Evolutionary conservation across 2,113 vertebrate species (phyloP), one percentile per base, ranked within the genome.

Genomic region (Orthonyx spaldingii): DNA sequence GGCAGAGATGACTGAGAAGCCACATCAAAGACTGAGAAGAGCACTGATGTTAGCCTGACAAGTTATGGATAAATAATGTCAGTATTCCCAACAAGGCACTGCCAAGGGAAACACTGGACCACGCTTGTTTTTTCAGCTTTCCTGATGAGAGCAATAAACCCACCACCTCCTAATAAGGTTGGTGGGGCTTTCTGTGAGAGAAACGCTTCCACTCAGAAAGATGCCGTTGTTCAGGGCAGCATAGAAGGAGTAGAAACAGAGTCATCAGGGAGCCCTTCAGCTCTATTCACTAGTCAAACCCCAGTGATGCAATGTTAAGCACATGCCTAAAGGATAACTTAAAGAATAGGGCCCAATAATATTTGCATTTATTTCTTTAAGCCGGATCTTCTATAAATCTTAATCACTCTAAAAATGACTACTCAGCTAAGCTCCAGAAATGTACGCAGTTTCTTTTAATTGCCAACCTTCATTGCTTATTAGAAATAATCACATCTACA

Each of bases 401-500:
- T 75, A 50, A 47, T 84, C 60, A 44, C 37, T 82, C 71, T 84
- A 57, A 71, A 85, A 94, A 69, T 60, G 69, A 57, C 42, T 82
- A 7, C 24, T 80, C 32, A 80, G 22, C 63, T 69, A 84, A n/a
- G 53, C 13, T 78, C 63, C 76, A 92, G 47, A 83, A 82, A 87
- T 35, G 17, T 74, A 89, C 41, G 60, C 13, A 11, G 18, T 66
- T 95, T 71, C 53, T 93, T 87, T 60, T 93, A 89, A 89, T 84
- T 89, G 74, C 49, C 81, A 87, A 52, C 57, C 66, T 85, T 96
- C 71, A 60, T 19, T 92, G 78, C 76, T 47, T 86, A 78, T 87
- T 95, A 91, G 78, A 93, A 94, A 72, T 86, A 96, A 96, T 66
- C 65, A 26, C 81, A 72, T 94, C 69, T 96, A 91, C 74, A 17